Conservation (phyloP, 2,113 vertebrate genomes). For the Neogobius melanostomus region DNA sequence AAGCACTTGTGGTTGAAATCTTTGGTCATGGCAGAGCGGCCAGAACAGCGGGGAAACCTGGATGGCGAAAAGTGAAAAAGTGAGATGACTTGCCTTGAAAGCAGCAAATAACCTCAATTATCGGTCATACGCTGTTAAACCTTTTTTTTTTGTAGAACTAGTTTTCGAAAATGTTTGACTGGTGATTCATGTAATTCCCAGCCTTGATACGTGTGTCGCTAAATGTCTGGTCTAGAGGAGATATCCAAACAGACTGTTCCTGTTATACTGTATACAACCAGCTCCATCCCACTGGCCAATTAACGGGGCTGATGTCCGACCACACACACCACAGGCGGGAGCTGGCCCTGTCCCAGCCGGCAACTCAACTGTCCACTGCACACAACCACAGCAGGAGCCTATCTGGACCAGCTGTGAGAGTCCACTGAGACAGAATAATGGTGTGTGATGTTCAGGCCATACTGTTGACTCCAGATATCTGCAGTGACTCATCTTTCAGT, state of each 20-base stretch:
- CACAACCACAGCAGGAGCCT: constrained; percentile 27
- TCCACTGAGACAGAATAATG: constrained; percentile 20
- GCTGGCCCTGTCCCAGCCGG: constrained; percentile 24
- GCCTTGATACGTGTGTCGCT: constrained; percentile 1
- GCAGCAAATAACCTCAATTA: no score
- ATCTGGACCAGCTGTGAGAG: constrained; percentile 34
- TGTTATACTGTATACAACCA: constrained; percentile 17
- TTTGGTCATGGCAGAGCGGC: neutral
- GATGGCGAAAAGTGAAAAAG: no score
- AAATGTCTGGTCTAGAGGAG: constrained; percentile 6
- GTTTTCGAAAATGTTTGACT: neutral
- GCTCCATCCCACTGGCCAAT: constrained; percentile 34
- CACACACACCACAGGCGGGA: neutral
- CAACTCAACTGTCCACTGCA: constrained; percentile 43
- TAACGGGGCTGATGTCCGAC: constrained; percentile 9
- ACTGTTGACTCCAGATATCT: constrained; percentile 45
- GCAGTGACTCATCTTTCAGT: constrained; percentile 43
- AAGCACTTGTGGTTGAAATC: constrained; percentile 15
- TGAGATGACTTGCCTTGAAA: no score
- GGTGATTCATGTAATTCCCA: constrained; percentile 10
- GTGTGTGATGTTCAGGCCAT: constrained; percentile 30
- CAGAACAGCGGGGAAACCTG: no score
- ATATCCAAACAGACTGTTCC: constrained; percentile 31
- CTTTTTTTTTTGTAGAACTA: no score
- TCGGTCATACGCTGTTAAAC: no score